Conservation (phyloP, 2,888 invertebrate species). For the Pogonocherus hispidulus region DNA sequence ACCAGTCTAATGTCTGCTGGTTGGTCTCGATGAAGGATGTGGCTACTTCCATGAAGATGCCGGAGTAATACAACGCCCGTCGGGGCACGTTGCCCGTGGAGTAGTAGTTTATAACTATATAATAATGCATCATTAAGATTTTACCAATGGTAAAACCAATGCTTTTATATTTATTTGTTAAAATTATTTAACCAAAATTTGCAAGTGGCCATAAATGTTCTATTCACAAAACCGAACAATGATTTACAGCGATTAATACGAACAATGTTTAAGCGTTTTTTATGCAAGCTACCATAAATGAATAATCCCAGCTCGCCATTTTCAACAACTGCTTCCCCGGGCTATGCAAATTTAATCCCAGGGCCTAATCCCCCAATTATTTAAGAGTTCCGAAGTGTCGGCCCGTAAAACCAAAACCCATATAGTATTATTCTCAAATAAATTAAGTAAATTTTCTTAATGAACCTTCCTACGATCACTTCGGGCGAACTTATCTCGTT, state of each 20-base stretch:
- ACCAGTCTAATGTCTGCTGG: too few species aligned
- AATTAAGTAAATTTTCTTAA: conserved; percentile 35
- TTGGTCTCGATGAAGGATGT: too few species aligned
- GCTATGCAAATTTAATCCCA: conserved; percentile 25
- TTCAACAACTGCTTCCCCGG: conserved; percentile 23
- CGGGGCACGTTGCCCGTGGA: too few species aligned
- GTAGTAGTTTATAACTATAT: too few species aligned
- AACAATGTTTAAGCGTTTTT: background rate
- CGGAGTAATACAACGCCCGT: too few species aligned
- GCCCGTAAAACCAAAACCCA: conserved; percentile 23
- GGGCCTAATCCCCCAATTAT: conserved; percentile 27
- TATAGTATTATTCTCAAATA: conserved; percentile 32
- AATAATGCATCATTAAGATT: too few species aligned
- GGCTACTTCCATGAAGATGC: too few species aligned
- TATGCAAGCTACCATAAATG: conserved; percentile 1
- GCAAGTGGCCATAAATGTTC: too few species aligned
- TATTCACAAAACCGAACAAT: background rate
- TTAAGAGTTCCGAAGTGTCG: conserved; percentile 27
- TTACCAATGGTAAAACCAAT: too few species aligned
- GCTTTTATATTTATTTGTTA: too few species aligned
- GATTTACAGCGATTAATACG: background rate
- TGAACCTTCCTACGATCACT: conserved; percentile 31
- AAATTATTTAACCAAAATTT: too few species aligned
- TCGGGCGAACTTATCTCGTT: conserved; percentile 34
- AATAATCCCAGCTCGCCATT: conserved; percentile 18